Base-by-base conservation (phyloP, 2,888 invertebrate genomes). In the Amphipoea lucens region DNA sequence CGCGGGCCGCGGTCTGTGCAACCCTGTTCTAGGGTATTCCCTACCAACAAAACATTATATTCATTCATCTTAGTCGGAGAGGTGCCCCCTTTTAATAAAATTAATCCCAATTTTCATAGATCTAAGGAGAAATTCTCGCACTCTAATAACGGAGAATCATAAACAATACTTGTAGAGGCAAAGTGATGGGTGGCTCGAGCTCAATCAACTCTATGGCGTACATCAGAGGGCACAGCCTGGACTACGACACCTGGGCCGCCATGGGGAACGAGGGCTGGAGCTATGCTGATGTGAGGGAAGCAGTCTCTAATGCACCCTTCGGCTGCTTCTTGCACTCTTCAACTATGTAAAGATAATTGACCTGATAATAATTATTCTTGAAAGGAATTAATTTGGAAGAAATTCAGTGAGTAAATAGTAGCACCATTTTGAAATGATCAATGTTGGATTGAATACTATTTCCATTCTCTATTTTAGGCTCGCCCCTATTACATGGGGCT, bases 121-220 rank as follows among this genome's bases (percentile, higher is more conserved):
- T 12, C 2, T 48, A 14, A 36, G 6, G 23, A 51, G 4, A 36
- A 36, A 20, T 45, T 17, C n/a, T 54, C 17, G 0, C 17, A 36
- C 45, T n/a, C 17, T 7, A 45, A 51, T 42, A 40, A 75, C 5
- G 12, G 6, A 63, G 68, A 60, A 67, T 72, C 71, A 65, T 23
- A 17, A 65, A 74, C 70, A 48, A 67, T 70, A 29, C 11, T 91
- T 93, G 29, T 87, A 96, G 97, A 76, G 97, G 97, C 1, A 97
- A 97, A 93, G 96, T 97, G 17, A 97, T 98, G 96, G 98, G 98
- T 0, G 98, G 98, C 0, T 97, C 97, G 0, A 98, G 97, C 70
- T 94, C 97, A 5, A 97, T 98, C 45, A 98, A 98, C 92, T 97
- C 97, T 81, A 95, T 98, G 97, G 97, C 97, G 0, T 98, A 97